Evolutionary conservation across 2,888 invertebrate genomes (phyloP), one percentile per base, ranked within the genome.

Genomic region (Ophion ellenae): DNA sequence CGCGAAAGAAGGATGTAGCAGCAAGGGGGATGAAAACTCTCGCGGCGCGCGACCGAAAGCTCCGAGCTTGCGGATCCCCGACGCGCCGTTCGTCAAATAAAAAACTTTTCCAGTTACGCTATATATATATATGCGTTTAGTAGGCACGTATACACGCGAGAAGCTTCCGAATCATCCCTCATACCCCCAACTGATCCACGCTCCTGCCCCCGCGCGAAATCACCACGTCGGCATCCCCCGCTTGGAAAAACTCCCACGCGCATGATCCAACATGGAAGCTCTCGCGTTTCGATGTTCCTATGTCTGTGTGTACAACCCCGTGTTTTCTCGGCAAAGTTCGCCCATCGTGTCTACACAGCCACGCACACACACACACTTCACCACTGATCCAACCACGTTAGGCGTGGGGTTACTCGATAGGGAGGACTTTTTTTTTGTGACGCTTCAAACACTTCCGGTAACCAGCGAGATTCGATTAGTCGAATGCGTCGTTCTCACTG

Each of bases 241-340:
- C 24, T 64, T 74, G 69, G 70, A 78, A 80, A 85, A 86, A 87
- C 81, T 83, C 81, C 80, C 57, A 63, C 84, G 92, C 92, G 92
- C 92, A 90, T 88, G 90, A 89, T 90, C 90, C 91, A 92, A 91
- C 87, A 92, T 92, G 92, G 92, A 90, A 90, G 89, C 90, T 63
- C 36, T 73, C 57, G 5, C 81, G n/a, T 47, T 47, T 47, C 63
- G n/a, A 20, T 59, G 36, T 70, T 45, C 66, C 59, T 63, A 45
- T 67, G 9, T 36, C 32, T 70, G 63, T 69, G 28, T 70, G 40
- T 45, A 7, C 53, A 32, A 63, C 20, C 40, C 32, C 63, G 53
- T 45, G 28, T n/a, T 14, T 40, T 69, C 75, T 64, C 32, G 64
- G 73, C 71, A 73, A 80, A 57, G 24, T 80, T 80, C 24, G 24